Percentiles rank a stretch among this genome's conserved stretches.
Conservation (phyloP, 2,888 invertebrate species). For the Eugnorisma glareosa region DNA sequence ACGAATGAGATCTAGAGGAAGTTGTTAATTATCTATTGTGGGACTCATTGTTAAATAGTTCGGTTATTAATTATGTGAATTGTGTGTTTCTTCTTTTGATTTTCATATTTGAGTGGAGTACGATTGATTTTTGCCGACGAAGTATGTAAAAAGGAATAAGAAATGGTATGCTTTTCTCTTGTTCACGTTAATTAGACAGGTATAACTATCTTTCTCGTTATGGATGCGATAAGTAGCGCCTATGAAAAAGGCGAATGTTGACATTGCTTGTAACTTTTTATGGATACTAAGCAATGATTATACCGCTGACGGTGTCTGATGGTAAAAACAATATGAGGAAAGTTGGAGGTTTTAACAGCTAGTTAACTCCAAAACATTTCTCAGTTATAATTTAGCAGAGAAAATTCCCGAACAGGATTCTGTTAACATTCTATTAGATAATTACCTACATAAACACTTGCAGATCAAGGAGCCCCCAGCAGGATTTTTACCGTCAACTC, state of each 20-base stretch:
- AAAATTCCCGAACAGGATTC: too few species aligned
- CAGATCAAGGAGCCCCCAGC: too few species aligned
- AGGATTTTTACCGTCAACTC: too few species aligned
- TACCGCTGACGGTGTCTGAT: not conserved
- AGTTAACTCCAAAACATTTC: too few species aligned
- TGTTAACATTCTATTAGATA: too few species aligned
- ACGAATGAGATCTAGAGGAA: conserved; percentile 63
- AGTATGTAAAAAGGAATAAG: conserved; percentile 20
- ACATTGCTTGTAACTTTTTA: conserved; percentile 32
- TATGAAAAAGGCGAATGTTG: conserved; percentile 46
- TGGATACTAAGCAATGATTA: not conserved
- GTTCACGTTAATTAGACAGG: conserved; percentile 45
- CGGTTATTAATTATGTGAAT: conserved; percentile 61
- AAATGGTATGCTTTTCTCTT: conserved; percentile 50
- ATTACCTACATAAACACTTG: too few species aligned
- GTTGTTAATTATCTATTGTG: conserved; percentile 61
- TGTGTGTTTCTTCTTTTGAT: conserved; percentile 33
- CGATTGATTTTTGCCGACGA: conserved; percentile 45
- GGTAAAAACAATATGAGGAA: not conserved
- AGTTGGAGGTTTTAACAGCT: too few species aligned
- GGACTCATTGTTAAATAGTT: conserved; percentile 56
- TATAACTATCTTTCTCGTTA: conserved; percentile 46
- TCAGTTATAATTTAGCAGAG: too few species aligned
- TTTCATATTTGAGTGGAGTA: conserved; percentile 38
- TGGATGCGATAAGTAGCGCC: conserved; percentile 10